Percentiles rank a stretch among this genome's conserved stretches.
Evolutionary conservation across 2,113 vertebrate species (phyloP).

Genomic region (Eublepharis macularius): DNA sequence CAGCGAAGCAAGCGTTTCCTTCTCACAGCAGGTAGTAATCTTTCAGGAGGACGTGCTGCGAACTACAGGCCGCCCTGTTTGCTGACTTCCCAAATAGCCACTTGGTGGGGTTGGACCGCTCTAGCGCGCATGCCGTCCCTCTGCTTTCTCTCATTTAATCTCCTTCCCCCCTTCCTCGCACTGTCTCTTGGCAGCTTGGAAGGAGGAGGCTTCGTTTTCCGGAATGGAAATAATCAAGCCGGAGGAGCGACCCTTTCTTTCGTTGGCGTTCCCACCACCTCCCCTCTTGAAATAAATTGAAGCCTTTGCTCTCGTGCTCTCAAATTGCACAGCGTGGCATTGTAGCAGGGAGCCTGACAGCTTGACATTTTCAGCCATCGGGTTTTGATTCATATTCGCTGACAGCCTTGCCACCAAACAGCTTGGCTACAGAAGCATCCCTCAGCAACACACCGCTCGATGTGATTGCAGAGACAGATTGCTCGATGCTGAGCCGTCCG

Average conservation of each 20-base stretch:
- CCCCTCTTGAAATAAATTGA: constrained; percentile 2
- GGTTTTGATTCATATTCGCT: constrained; percentile 3
- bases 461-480: neutral
- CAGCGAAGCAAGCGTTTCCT: constrained; percentile 50
- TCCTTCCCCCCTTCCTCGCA: neutral
- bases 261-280: neutral
- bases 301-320: neutral
- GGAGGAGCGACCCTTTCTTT: constrained; percentile 5
- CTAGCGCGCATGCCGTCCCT: constrained; percentile 12
- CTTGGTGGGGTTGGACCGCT: constrained; percentile 30
- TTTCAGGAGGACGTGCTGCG: constrained; percentile 52
- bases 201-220: neutral
- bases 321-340: neutral
- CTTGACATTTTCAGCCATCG: neutral
- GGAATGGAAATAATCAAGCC: neutral
- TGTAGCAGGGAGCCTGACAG: constrained; percentile 6
- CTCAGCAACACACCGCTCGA: neutral
- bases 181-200: constrained; percentile 45
- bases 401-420: neutral
- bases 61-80: constrained; percentile 47
- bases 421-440: neutral
- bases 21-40: constrained; percentile 59
- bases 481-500: neutral
- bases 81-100: constrained; percentile 56
- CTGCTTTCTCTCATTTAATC: constrained; percentile 8